Evolutionary conservation across 2,797 vertebrate genomes (phyloP).

Genomic region (Falco columbarius): DNA sequence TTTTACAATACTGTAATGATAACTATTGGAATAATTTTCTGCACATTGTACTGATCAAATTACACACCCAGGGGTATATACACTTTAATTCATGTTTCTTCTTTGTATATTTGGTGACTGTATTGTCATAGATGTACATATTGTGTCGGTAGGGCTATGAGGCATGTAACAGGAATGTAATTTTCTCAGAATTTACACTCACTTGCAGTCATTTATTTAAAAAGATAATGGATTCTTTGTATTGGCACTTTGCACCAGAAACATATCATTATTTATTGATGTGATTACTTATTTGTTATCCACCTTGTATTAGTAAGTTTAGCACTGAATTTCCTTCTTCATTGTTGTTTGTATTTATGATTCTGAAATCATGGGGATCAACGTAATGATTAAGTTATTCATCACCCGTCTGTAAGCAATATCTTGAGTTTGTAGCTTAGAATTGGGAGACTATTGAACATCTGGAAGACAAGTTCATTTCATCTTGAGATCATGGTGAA

Average conservation of each 20-base stretch:
- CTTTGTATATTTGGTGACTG: constrained; percentile 99
- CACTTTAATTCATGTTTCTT: constrained; percentile 87
- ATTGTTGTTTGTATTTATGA: constrained; percentile 97
- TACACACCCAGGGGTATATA: constrained; percentile 80
- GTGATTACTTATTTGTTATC: constrained; percentile 85
- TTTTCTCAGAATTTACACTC: constrained; percentile 93
- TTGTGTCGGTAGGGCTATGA: constrained; percentile 92
- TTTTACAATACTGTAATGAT: constrained; percentile 87
- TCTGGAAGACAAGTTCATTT: constrained; percentile 91
- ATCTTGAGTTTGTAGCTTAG: constrained; percentile 97
- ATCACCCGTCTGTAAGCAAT: constrained; percentile 98
- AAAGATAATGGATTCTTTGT: constrained; percentile 92
- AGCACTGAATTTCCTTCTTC: constrained; percentile 92
- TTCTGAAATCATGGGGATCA: constrained; percentile 83
- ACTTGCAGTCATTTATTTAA: constrained; percentile 91
- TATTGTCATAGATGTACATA: constrained; percentile 99
- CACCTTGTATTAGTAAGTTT: constrained; percentile 89
- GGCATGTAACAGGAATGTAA: constrained; percentile 91
- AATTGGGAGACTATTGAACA: constrained; percentile 86
- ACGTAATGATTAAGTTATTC: constrained; percentile 94
- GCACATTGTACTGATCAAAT: constrained; percentile 76
- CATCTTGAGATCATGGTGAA: constrained; percentile 94
- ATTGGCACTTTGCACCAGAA: constrained; percentile 98
- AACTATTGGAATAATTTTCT: constrained; percentile 78
- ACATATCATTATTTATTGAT: constrained; percentile 98